Base-by-base conservation (phyloP, 2,888 invertebrate species). In the Craniophora ligustri region DNA sequence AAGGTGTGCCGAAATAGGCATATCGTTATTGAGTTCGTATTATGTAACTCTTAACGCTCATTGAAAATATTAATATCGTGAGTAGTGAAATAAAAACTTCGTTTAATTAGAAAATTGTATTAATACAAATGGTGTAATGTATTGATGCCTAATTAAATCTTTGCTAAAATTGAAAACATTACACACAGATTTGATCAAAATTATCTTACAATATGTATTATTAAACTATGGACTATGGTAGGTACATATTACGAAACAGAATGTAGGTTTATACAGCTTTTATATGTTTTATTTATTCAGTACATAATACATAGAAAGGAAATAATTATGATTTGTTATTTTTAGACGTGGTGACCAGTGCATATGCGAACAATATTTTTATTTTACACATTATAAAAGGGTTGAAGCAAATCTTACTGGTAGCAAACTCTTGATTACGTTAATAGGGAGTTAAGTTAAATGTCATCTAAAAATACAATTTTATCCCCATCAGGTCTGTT, bases 401-500 rank as follows among this genome's bases (percentile, higher is more conserved):
- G n/a, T n/a, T 23, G 10, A 23, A 21, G 8, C 8, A 21, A 21
- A 21, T 21, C 8, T 8, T 21, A 21, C 21, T 2, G n/a, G n/a
- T n/a, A n/a, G n/a, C n/a, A n/a, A n/a, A n/a, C n/a, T n/a, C n/a
- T n/a, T n/a, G n/a, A n/a, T n/a, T n/a, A 42, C 19, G 26, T n/a
- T 26, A 14, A 14, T 51, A n/a, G 42, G 51, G 16, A 34, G 14
- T 16, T 19, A 14, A 23, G 14, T 13, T 32, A 21, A 40, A 65
- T 75, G 82, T 87, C 72, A 50, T 87, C 77, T 58, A 91, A 61
- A 81, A 92, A 92, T 54, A 89, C 51, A 50, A 90, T 84, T 66
- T 84, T 86, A 30, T 91, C 90, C 5, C 75, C 81, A 5, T 80
- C 81, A 30, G 79, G 78, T 60, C 89, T 85, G 48, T 91, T 91